Conservation (phyloP, 2,797 vertebrate genomes). For the Sebastes miniatus region DNA sequence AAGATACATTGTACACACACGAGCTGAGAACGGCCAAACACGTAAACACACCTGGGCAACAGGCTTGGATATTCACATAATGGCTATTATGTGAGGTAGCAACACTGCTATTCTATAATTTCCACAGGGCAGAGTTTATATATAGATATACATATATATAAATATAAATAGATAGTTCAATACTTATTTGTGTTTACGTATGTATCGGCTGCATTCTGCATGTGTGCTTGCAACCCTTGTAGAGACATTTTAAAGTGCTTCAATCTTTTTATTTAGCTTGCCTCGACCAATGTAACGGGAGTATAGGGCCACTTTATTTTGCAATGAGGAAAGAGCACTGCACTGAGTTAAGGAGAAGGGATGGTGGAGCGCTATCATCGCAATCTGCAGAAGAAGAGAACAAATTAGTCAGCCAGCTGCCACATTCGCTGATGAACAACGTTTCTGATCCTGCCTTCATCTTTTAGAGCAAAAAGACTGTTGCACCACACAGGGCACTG, state of each 20-base stretch:
- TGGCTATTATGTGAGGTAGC: conserved; percentile 81
- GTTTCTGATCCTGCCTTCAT: conserved; percentile 37
- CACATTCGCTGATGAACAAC: conserved; percentile 15
- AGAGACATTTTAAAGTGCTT: conserved; percentile 75
- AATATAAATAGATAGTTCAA: conserved; percentile 45
- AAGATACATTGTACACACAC: conserved; percentile 57
- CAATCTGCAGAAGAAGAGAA: conserved; percentile 36
- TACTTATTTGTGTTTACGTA: conserved; percentile 80
- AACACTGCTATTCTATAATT: conserved; percentile 76
- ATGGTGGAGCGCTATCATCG: conserved; percentile 17
- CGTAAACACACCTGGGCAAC: conserved; percentile 57
- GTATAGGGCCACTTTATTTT: conserved; percentile 69
- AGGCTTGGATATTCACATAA: conserved; percentile 74
- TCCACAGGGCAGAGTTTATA: conserved; percentile 77
- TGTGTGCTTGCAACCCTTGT: conserved; percentile 79
- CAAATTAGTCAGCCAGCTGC: conserved; percentile 47
- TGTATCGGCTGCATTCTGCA: conserved; percentile 82
- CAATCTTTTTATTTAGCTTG: conserved; percentile 70
- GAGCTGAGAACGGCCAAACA: conserved; percentile 50
- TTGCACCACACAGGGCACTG: not conserved
- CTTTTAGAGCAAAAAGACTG: conserved; percentile 13
- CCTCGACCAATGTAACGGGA: conserved; percentile 65
- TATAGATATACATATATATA: conserved; percentile 64
- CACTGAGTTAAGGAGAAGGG: conserved; percentile 34
- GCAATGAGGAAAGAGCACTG: conserved; percentile 41